Percentiles rank a stretch among this genome's conserved stretches.
Evolutionary conservation across 2,113 vertebrate genomes (phyloP).

Genomic region (Thomomys bottae): DNA sequence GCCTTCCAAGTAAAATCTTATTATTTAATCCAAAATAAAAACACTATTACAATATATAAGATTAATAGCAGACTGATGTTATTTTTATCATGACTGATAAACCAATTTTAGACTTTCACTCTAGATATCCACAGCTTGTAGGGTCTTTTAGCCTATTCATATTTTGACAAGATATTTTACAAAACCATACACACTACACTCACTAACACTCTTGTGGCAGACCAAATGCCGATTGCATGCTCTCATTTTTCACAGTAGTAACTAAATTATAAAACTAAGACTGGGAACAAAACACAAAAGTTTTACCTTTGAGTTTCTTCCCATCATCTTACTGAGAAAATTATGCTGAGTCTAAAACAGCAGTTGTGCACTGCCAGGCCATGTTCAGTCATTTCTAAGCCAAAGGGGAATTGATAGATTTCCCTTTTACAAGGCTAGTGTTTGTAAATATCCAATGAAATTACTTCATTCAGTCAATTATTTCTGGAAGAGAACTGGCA

Average conservation of each 20-base stretch:
- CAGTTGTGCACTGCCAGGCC: background rate
- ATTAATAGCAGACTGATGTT: background rate
- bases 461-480: slow-evolving; percentile 77
- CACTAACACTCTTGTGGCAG: background rate
- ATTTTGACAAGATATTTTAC: slow-evolving; percentile 48
- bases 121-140: background rate
- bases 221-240: background rate
- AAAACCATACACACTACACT: background rate
- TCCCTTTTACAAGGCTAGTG: slow-evolving; percentile 69
- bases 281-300: background rate
- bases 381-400: background rate
- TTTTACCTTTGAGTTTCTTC: slow-evolving; percentile 17
- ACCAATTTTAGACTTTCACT: slow-evolving; percentile 28
- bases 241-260: slow-evolving; percentile 46
- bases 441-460: slow-evolving; percentile 81
- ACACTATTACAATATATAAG: slow-evolving; percentile 48
- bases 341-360: slow-evolving; percentile 55
- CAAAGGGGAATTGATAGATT: slow-evolving; percentile 28
- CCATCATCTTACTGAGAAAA: slow-evolving; percentile 62
- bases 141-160: slow-evolving; percentile 25
- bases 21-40: slow-evolving; percentile 53
- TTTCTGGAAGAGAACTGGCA: slow-evolving; percentile 80
- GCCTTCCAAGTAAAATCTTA: slow-evolving; percentile 51
- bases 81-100: slow-evolving; percentile 41
- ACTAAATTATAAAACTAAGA: slow-evolving; percentile 46